These are phyloP conservation scores for Electrona antarctica DNA, from an alignment of 2,113 vertebrate species.

Conservation along the genomic window DNA sequence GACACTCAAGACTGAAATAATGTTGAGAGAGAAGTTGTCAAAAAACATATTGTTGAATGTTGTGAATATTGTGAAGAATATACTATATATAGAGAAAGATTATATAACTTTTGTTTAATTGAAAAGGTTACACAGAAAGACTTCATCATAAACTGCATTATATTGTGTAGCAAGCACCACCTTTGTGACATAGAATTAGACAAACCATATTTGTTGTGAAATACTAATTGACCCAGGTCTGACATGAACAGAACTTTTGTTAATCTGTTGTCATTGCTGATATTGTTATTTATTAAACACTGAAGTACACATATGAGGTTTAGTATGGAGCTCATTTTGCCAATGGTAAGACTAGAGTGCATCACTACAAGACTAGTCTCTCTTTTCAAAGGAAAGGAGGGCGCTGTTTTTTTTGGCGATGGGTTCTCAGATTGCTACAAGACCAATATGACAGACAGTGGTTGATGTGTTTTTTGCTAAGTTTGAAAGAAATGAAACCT, in stretches of 20 bases:
- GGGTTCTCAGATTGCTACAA: too few relatives aligned
- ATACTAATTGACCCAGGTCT: constrained; percentile 63
- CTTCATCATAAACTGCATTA: constrained; percentile 13
- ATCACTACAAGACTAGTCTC: not conserved
- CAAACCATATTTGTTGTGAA: constrained; percentile 24
- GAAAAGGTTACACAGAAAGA: not conserved
- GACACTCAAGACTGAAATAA: too few relatives aligned
- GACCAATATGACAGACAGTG: not conserved
- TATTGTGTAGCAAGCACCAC: constrained; percentile 2
- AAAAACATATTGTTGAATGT: too few relatives aligned
- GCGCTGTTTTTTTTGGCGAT: too few relatives aligned
- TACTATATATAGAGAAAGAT: not conserved
- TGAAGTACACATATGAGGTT: constrained; percentile 43
- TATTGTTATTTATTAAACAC: constrained; percentile 82
- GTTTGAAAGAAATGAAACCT: constrained; percentile 12
- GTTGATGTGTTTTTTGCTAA: not conserved
- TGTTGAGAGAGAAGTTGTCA: too few relatives aligned
- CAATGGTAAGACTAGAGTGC: not conserved
- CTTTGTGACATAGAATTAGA: not conserved
- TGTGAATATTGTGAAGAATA: not conserved
- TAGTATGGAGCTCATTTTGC: constrained; percentile 34
- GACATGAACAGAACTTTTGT: constrained; percentile 55
- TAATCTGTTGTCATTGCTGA: constrained; percentile 61
- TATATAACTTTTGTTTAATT: too few relatives aligned
- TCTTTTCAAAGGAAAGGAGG: too few relatives aligned